These are phyloP conservation scores for Harpalus rufipes DNA, from an alignment of 2,888 invertebrate genomes.

Conservation along the genomic window DNA sequence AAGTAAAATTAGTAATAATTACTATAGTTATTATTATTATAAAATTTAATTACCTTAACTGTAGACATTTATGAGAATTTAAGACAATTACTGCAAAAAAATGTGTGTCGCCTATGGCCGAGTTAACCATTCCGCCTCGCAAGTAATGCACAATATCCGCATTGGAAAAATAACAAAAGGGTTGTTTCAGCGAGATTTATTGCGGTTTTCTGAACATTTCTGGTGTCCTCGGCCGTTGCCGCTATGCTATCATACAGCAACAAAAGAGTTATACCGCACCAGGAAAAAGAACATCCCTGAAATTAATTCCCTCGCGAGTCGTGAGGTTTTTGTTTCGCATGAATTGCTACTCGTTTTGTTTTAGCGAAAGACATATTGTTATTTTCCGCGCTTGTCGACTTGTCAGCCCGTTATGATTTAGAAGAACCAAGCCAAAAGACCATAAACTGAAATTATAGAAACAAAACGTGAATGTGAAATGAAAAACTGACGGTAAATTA, in stretches of 20 bases:
- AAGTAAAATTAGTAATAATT: too few species aligned
- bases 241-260: not conserved
- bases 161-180: slow-evolving; percentile 64
- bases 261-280: slow-evolving; percentile 54
- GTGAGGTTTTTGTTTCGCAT: slow-evolving; percentile 61
- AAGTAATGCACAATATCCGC: slow-evolving; percentile 61
- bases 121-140: slow-evolving; percentile 6
- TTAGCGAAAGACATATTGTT: slow-evolving; percentile 58
- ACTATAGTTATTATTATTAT: too few species aligned
- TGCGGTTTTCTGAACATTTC: slow-evolving; percentile 60
- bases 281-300: slow-evolving; percentile 49
- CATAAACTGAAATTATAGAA: slow-evolving; percentile 47
- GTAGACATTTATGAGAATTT: too few species aligned
- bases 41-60: too few species aligned
- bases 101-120: not conserved
- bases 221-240: slow-evolving; percentile 24
- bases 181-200: slow-evolving; percentile 64
- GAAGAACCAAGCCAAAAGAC: slow-evolving; percentile 41
- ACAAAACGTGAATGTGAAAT: slow-evolving; percentile 45
- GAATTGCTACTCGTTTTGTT: slow-evolving; percentile 61
- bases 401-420: slow-evolving; percentile 53
- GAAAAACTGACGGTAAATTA: slow-evolving; percentile 41
- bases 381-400: slow-evolving; percentile 60
- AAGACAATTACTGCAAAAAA: not conserved
- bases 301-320: slow-evolving; percentile 57